Conservation (phyloP, 1,140 invertebrate species). For the Drosophila lowei region DNA sequence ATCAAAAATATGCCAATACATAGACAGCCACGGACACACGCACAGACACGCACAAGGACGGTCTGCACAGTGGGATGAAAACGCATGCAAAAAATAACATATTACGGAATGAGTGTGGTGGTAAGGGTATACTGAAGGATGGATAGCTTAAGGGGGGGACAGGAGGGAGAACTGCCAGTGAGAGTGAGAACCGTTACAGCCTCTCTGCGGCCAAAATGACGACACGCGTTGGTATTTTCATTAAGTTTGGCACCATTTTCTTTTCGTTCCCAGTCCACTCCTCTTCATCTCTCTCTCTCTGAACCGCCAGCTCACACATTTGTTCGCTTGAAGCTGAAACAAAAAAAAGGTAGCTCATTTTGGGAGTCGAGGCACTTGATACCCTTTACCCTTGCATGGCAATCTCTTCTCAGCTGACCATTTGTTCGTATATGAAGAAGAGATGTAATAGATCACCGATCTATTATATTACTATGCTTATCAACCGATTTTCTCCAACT, state of each 20-base stretch:
- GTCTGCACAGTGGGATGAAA: conserved; percentile 41
- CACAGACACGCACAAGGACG: conserved; percentile 6
- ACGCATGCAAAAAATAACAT: conserved; percentile 68
- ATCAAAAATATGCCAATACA: conserved; percentile 59
- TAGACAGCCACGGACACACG: conserved; percentile 1
- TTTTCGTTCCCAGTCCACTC: conserved; percentile 31
- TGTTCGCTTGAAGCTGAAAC: no score
- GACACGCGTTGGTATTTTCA: conserved; percentile 74
- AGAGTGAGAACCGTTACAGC: conserved; percentile 14
- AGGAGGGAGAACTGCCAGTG: not conserved
- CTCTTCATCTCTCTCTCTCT: conserved; percentile 7
- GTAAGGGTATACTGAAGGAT: conserved; percentile 24
- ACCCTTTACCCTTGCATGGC: not conserved
- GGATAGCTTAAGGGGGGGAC: not conserved
- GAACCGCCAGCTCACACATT: conserved; percentile 1
- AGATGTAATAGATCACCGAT: no score
- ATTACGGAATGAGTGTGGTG: conserved; percentile 27
- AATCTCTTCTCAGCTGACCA: not conserved
- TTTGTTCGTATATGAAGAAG: no score
- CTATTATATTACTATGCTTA: no score
- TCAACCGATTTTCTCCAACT: no score
- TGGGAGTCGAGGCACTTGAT: no score
- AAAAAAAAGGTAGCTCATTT: no score
- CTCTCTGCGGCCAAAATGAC: conserved; percentile 69
- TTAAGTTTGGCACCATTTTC: conserved; percentile 72